Conservation (phyloP, 1,140 invertebrate genomes). For the Lordiphosa clarofinis region DNA sequence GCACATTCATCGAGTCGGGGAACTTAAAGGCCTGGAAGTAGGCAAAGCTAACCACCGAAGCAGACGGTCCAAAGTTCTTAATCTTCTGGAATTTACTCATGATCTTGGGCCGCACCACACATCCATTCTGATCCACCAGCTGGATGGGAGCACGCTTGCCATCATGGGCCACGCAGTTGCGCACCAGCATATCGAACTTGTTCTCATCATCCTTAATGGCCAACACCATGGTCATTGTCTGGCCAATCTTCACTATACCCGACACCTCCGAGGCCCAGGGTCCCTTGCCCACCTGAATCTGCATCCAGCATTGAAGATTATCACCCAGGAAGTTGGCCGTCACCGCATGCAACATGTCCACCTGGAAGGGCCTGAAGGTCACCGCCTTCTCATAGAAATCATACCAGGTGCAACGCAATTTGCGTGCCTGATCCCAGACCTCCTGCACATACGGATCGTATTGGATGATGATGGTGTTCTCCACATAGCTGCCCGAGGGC, state of each 20-base stretch:
- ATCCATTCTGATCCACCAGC: constrained; percentile 94
- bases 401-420: constrained; percentile 95
- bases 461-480: constrained; percentile 97
- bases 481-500: constrained; percentile 94
- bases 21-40: constrained; percentile 99
- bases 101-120: constrained; percentile 94
- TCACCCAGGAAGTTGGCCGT: constrained; percentile 96
- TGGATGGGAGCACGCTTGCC: constrained; percentile 95
- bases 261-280: constrained; percentile 97
- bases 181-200: constrained; percentile 96
- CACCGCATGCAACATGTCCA: constrained; percentile 95
- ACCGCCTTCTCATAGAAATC: constrained; percentile 97
- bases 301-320: constrained; percentile 97
- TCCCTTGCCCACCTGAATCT: constrained; percentile 96
- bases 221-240: constrained; percentile 97
- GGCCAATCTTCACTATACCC: constrained; percentile 96
- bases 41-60: constrained; percentile 95
- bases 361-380: constrained; percentile 95
- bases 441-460: constrained; percentile 97
- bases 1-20: constrained; percentile 97
- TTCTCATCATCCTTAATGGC: constrained; percentile 97
- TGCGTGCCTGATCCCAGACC: constrained; percentile 92
- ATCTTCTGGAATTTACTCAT: constrained; percentile 98
- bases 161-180: constrained; percentile 96
- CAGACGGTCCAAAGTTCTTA: constrained; percentile 96